These are phyloP conservation scores for Eueremaeus valkanovi DNA, from an alignment of 2,888 invertebrate species.

Conservation along the genomic window DNA sequence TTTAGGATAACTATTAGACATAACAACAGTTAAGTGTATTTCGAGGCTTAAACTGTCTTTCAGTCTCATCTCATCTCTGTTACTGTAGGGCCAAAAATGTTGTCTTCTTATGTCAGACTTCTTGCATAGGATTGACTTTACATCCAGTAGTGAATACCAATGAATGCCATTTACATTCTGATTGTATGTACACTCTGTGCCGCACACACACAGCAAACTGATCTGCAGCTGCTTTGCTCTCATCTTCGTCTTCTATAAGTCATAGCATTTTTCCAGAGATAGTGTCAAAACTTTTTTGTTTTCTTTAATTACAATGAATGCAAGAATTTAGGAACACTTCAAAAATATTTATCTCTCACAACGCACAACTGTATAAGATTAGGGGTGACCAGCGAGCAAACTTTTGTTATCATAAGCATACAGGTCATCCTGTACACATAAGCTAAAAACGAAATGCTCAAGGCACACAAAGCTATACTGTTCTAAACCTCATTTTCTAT, in stretches of 20 bases:
- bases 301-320: not conserved
- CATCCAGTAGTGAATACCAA: slow-evolving; percentile 15
- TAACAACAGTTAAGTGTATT: not conserved
- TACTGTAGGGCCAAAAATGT: not conserved
- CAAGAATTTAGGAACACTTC: not conserved
- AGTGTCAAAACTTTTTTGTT: not conserved
- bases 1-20: no score
- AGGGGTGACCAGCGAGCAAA: no score
- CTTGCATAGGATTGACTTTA: not conserved
- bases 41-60: not conserved
- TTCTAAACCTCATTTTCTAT: no score
- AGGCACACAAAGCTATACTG: no score
- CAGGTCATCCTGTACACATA: no score
- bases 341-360: slow-evolving; percentile 12
- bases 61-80: not conserved
- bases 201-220: not conserved
- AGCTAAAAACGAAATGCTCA: no score
- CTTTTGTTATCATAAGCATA: no score
- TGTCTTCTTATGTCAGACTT: not conserved
- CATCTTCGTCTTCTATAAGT: not conserved
- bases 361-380: no score
- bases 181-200: not conserved
- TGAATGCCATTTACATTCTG: not conserved
- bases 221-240: slow-evolving; percentile 19
- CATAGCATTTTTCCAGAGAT: not conserved